Evolutionary conservation across 2,113 vertebrate genomes (phyloP).

Genomic region (Axis porcinus): DNA sequence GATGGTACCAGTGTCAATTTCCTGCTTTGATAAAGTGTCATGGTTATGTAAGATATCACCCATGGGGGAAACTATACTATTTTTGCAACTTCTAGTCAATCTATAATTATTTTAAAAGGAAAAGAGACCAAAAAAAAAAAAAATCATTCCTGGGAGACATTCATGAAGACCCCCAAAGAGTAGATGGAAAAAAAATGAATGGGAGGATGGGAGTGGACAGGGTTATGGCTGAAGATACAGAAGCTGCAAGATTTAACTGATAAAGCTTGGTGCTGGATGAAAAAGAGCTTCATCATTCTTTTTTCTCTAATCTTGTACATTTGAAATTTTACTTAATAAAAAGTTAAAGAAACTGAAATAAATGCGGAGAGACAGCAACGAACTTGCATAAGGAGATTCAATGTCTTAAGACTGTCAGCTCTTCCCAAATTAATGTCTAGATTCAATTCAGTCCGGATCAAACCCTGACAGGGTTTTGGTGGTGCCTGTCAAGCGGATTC

Average conservation of each 20-base stretch:
- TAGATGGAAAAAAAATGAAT: too few relatives aligned
- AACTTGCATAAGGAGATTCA: not conserved
- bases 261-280: not conserved
- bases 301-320: not conserved
- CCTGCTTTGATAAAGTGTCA: not conserved
- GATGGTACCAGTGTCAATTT: rapidly evolving
- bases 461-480: not conserved
- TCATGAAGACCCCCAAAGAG: not conserved
- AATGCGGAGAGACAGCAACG: not conserved
- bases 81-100: not conserved
- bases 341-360: not conserved
- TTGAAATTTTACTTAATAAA: not conserved
- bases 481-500: not conserved
- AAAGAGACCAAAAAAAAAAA: not conserved
- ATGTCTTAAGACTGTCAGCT: not conserved
- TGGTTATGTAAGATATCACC: not conserved
- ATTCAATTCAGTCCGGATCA: not conserved
- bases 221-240: not conserved
- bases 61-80: too few relatives aligned
- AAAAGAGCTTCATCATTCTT: not conserved
- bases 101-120: not conserved
- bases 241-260: rapidly evolving
- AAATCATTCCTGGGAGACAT: not conserved
- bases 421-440: not conserved
- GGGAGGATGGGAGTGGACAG: rapidly evolving